Evolutionary conservation across 1,140 invertebrate genomes (phyloP).

Genomic region (Macrobrachium nipponense): DNA sequence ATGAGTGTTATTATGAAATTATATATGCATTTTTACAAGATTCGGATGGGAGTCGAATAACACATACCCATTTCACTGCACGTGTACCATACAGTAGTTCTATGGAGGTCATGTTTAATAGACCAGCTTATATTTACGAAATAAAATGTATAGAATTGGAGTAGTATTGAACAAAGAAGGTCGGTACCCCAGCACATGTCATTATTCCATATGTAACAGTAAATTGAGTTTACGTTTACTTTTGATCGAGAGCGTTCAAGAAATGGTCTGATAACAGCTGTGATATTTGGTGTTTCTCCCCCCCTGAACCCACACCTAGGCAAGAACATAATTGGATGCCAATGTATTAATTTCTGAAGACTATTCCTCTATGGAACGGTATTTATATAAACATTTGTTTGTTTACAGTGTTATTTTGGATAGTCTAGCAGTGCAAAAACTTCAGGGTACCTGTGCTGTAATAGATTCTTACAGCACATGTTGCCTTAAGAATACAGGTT

Average conservation of each 20-base stretch:
- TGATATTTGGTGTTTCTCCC: constrained; percentile 40
- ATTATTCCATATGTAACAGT: constrained; percentile 17
- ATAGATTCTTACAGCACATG: too few species aligned
- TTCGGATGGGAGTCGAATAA: constrained; percentile 79
- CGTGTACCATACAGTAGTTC: constrained; percentile 74
- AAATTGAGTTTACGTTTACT: constrained; percentile 27
- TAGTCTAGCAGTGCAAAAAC: too few species aligned
- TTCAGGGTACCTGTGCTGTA: too few species aligned
- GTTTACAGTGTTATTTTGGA: too few species aligned
- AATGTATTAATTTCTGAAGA: too few species aligned
- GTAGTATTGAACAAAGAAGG: constrained; percentile 84
- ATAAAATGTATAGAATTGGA: constrained; percentile 80
- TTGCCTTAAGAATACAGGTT: too few species aligned
- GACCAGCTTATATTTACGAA: constrained; percentile 80
- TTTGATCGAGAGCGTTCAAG: constrained; percentile 26
- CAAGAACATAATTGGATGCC: not conserved
- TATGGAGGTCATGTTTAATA: constrained; percentile 82
- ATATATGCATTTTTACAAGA: constrained; percentile 83
- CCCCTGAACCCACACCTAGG: not conserved
- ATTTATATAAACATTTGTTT: too few species aligned
- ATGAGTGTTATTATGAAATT: constrained; percentile 77
- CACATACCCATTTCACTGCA: constrained; percentile 83
- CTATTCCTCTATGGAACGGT: too few species aligned
- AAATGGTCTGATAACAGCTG: constrained; percentile 37
- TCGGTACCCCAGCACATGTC: constrained; percentile 74